A percentile compares a stretch with the other conserved stretches of the same genome.
Evolutionary conservation across 1,140 invertebrate species (phyloP).

Genomic region (Episyrphus balteatus): DNA sequence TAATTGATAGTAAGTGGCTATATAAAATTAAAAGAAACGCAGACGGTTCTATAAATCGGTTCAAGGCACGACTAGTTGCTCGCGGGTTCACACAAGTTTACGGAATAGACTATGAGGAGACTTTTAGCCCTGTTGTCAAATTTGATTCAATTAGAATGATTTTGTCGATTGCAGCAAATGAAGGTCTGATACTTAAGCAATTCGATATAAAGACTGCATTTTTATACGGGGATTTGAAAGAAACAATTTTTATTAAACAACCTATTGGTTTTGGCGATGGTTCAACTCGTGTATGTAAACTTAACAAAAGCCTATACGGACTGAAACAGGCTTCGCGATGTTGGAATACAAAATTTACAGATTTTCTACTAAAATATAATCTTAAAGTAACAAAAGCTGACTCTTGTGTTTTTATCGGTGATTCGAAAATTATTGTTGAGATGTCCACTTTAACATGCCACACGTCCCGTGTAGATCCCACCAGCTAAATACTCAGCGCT

Average conservation of each 20-base stretch:
- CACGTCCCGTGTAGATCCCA: too few species aligned
- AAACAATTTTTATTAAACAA: slow-evolving; percentile 30
- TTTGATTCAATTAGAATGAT: slow-evolving; percentile 16
- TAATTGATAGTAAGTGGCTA: slow-evolving; percentile 20
- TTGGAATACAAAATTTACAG: slow-evolving; percentile 26
- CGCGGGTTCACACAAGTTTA: slow-evolving; percentile 28
- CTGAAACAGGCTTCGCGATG: slow-evolving; percentile 36
- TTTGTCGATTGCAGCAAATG: slow-evolving; percentile 7
- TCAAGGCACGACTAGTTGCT: slow-evolving; percentile 34
- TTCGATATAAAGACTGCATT: too few species aligned
- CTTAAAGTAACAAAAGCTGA: slow-evolving; percentile 29
- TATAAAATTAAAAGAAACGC: slow-evolving; percentile 15
- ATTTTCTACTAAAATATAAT: slow-evolving; percentile 23
- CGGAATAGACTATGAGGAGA: slow-evolving; percentile 20
- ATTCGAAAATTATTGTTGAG: too few species aligned
- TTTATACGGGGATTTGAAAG: slow-evolving; percentile 31
- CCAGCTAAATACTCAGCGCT: too few species aligned
- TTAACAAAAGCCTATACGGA: slow-evolving; percentile 34
- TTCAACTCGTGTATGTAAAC: slow-evolving; percentile 14
- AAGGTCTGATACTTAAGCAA: slow-evolving; percentile 2
- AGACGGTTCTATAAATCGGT: slow-evolving; percentile 10
- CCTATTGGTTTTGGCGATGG: slow-evolving; percentile 21
- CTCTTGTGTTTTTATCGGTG: slow-evolving; percentile 33
- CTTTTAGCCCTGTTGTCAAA: slow-evolving; percentile 13
- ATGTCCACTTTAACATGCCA: too few species aligned